Conservation (phyloP, 2,797 vertebrate genomes). For the Characodon lateralis region DNA sequence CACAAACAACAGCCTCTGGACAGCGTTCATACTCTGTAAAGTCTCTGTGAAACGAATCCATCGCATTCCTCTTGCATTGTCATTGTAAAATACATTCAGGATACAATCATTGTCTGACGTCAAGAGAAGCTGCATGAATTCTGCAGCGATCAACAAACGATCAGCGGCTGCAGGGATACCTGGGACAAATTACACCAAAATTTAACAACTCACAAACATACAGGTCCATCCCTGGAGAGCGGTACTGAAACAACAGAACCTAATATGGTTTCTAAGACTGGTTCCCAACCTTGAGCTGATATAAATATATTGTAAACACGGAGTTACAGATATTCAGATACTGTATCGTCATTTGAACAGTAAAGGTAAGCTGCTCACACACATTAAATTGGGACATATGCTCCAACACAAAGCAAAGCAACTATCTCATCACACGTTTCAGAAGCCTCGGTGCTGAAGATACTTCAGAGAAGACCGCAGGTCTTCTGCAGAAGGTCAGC, state of each 20-base stretch:
- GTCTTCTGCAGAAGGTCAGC: neutral
- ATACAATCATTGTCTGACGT: conserved; percentile 21
- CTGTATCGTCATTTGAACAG: conserved; percentile 18
- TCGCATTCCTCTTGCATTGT: conserved; percentile 22
- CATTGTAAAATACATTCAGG: conserved; percentile 52
- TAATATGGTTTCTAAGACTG: conserved; percentile 22
- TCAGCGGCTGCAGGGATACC: conserved; percentile 13
- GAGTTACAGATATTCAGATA: conserved; percentile 27
- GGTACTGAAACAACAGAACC: conserved; percentile 12
- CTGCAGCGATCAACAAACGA: conserved; percentile 25
- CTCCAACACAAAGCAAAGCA: conserved; percentile 28
- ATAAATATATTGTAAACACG: conserved; percentile 27
- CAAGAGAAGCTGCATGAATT: conserved; percentile 16
- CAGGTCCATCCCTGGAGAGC: neutral
- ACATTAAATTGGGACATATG: neutral
- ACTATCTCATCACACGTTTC: conserved; percentile 7
- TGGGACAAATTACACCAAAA: conserved; percentile 4
- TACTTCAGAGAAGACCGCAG: neutral
- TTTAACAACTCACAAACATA: conserved; percentile 34
- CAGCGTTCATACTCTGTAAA: conserved; percentile 11
- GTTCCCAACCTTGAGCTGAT: neutral
- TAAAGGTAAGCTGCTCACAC: conserved; percentile 20
- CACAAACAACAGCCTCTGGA: neutral
- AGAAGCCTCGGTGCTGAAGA: conserved; percentile 13
- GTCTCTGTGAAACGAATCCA: conserved; percentile 42